Conservation (phyloP, 2,888 invertebrate genomes). For the Clunio marinus region DNA sequence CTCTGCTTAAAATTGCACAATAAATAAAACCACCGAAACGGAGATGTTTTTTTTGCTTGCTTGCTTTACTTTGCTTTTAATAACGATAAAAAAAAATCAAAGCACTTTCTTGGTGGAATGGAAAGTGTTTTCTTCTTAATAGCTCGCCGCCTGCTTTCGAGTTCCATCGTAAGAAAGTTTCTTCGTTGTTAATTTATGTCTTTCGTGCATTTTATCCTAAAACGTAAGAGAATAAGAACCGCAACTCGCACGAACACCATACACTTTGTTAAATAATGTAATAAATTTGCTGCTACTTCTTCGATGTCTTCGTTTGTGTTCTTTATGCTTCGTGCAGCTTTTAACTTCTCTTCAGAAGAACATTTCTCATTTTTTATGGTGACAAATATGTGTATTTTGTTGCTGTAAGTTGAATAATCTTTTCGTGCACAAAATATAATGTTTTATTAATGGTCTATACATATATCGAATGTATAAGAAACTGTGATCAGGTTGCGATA, state of each 20-base stretch:
- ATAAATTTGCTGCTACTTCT: constrained; percentile 28
- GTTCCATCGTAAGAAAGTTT: constrained; percentile 4
- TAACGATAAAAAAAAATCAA: not conserved
- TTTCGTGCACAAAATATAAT: constrained; percentile 16
- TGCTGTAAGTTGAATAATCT: constrained; percentile 28
- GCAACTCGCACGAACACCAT: too few relatives aligned
- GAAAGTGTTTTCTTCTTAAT: too few relatives aligned
- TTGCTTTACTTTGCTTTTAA: not conserved
- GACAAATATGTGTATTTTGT: constrained; percentile 38
- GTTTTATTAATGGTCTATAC: constrained; percentile 31
- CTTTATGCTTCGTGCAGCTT: constrained; percentile 26
- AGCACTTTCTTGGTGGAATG: not conserved
- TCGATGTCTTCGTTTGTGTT: not conserved
- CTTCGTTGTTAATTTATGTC: constrained; percentile 20
- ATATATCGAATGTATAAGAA: not conserved
- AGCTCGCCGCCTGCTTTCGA: too few relatives aligned
- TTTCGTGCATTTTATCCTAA: constrained; percentile 27
- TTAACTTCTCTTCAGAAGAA: constrained; percentile 3
- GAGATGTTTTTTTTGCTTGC: not conserved
- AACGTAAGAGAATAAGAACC: not conserved
- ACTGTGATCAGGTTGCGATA: constrained; percentile 16
- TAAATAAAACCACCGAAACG: constrained; percentile 29
- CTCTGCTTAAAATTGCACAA: constrained; percentile 39
- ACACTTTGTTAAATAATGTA: constrained; percentile 23
- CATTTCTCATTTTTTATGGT: constrained; percentile 37